Evolutionary conservation across 2,113 vertebrate genomes (phyloP), one percentile per base, ranked within the genome.

Genomic region (Periophthalmus modestus): DNA sequence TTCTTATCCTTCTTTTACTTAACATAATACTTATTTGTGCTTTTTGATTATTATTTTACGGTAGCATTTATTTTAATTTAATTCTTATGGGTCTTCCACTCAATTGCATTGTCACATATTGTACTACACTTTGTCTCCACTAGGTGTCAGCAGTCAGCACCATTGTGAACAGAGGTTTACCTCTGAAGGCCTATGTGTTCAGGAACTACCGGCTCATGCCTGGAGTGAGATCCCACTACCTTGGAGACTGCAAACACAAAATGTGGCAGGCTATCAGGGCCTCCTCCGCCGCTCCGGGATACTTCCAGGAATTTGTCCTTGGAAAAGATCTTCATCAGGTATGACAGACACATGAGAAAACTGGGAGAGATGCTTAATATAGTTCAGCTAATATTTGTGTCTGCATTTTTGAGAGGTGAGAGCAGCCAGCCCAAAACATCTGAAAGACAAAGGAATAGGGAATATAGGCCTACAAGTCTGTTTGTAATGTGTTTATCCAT

Each of bases 81-180:
- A 2, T 9, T 43, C 10, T 43, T 43, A 7, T 43, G 39, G 11
- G 10, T 43, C 39, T 9, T 43, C 39, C 39, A 43, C 39, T 10
- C 10, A 5, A 7, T 5, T 39, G 2, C 4, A 5, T 48, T 48
- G 13, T 48, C 47, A 48, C 4, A 19, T 18, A 13, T 23, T 55
- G 15, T 62, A 5, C 57, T 66, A 34, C 12, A 18, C 4, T 33
- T 13, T 54, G 2, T 76, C 5, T 87, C 92, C 80, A 74, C 84
- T 76, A 98, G 97, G 97, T 99, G 83, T 93, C 97, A 92, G 96
- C 97, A 75, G 95, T 99, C 81, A 99, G 97, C 88, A 96, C 97
- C 18, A 85, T 99, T 76, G 97, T 99, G 33, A 98, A 95, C 92
- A 94, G 95, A 89, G 97, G 97, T 61, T 91, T 95, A 65, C 96